phyloP scores from a whole-genome alignment of 2,888 invertebrate species.

The Plusia festucae region DNA sequence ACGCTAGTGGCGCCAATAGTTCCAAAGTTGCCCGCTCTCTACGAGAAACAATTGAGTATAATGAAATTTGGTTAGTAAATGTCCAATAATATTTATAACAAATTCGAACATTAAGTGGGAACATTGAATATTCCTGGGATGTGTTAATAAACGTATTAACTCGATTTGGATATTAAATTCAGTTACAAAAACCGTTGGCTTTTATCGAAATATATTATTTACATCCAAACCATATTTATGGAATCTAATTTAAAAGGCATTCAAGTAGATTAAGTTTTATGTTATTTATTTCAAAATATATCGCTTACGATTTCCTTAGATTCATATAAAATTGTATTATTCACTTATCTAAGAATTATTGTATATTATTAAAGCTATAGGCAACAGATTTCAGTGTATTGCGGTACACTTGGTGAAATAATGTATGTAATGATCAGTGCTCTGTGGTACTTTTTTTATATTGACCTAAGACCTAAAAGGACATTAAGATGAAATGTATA shows the following conservation, averaged over 20 bases:
- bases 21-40: conserved; percentile 11
- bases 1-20: not conserved
- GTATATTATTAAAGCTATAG: conserved; percentile 39
- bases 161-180: not conserved
- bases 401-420: conserved; percentile 22
- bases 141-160: not conserved
- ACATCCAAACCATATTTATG: conserved; percentile 16
- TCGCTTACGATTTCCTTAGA: conserved; percentile 25
- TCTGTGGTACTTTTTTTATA: conserved; percentile 5
- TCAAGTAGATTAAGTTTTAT: conserved; percentile 41
- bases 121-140: not conserved
- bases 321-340: conserved; percentile 40
- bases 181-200: not conserved
- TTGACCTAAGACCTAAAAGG: conserved; percentile 29
- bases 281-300: conserved; percentile 39
- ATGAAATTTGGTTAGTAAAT: conserved; percentile 13
- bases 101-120: conserved; percentile 9
- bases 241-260: conserved; percentile 32
- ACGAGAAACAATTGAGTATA: conserved; percentile 13
- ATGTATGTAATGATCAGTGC: not conserved
- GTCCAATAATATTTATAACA: conserved; percentile 1
- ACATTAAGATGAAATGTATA: conserved; percentile 40
- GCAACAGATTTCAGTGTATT: conserved; percentile 33
- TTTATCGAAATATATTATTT: conserved; percentile 20
- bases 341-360: conserved; percentile 46